These are phyloP conservation scores for Cassiopea andromeda DNA, from an alignment of 30 jellyfish, hydroid and myxozoan species.

Conservation along the genomic window DNA sequence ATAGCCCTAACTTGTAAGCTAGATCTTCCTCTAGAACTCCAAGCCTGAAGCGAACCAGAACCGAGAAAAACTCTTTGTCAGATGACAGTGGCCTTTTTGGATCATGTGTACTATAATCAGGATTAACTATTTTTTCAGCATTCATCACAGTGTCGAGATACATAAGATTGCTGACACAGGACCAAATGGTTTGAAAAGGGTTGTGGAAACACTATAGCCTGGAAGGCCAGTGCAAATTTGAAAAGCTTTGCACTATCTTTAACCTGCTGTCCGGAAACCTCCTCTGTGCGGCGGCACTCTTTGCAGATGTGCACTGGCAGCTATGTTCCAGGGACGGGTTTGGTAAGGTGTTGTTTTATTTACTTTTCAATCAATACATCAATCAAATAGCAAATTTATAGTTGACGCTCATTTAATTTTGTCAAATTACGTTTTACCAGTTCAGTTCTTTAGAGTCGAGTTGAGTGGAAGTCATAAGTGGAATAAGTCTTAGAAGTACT, in stretches of 20 bases:
- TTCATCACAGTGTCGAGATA: slow-evolving; percentile 19
- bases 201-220: slow-evolving; percentile 36
- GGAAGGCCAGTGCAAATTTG: slow-evolving; percentile 50
- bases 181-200: slow-evolving; percentile 28
- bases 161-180: background rate
- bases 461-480: too few species aligned
- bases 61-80: slow-evolving; percentile 67
- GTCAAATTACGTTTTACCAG: too few species aligned
- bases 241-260: slow-evolving; percentile 17
- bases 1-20: slow-evolving; percentile 33
- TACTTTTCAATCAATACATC: too few species aligned
- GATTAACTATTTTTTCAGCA: background rate
- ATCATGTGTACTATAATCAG: slow-evolving; percentile 20
- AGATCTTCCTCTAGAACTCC: slow-evolving; percentile 59
- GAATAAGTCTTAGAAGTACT: too few species aligned
- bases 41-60: slow-evolving; percentile 43
- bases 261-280: background rate
- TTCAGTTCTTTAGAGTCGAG: too few species aligned
- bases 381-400: too few species aligned
- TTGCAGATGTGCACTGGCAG: too few species aligned
- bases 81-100: slow-evolving; percentile 40
- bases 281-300: too few species aligned
- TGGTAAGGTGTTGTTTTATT: too few species aligned
- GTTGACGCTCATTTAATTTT: too few species aligned
- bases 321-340: too few species aligned